Conservation (phyloP, 2,113 vertebrate species). For the Gambusia affinis region DNA sequence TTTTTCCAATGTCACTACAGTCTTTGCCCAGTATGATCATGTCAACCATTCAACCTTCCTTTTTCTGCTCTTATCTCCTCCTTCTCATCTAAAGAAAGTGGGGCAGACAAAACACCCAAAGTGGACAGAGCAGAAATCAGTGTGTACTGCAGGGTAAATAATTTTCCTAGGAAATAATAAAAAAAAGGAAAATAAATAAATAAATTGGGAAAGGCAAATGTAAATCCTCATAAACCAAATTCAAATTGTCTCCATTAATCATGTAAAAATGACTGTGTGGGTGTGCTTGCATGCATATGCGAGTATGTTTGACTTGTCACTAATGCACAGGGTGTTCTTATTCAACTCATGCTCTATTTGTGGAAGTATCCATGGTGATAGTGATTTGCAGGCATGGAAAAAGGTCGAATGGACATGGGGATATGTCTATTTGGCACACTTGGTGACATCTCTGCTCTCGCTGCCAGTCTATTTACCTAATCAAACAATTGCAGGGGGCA, state of each 20-base stretch:
- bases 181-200: no score
- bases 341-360: constrained; percentile 63
- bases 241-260: not conserved
- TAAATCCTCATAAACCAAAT: not conserved
- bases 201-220: no score
- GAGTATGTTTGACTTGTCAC: constrained; percentile 18
- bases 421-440: constrained; percentile 44
- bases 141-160: constrained; percentile 13
- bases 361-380: constrained; percentile 70
- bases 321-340: constrained; percentile 42
- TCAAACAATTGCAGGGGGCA: constrained; percentile 13
- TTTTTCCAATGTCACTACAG: no score
- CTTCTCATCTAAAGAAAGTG: constrained; percentile 49
- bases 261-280: not conserved
- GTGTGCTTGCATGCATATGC: constrained; percentile 1
- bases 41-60: not conserved
- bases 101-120: constrained; percentile 44
- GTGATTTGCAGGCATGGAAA: constrained; percentile 59
- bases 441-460: constrained; percentile 27
- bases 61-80: not conserved
- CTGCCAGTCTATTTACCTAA: constrained; percentile 27
- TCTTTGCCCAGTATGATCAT: not conserved
- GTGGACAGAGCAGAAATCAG: constrained; percentile 28
- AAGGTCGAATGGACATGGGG: constrained; percentile 35
- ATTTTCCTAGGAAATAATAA: constrained; percentile 1